phyloP scores from a whole-genome alignment of 2,888 invertebrate species.

The Xanthostigma xanthostigma region DNA sequence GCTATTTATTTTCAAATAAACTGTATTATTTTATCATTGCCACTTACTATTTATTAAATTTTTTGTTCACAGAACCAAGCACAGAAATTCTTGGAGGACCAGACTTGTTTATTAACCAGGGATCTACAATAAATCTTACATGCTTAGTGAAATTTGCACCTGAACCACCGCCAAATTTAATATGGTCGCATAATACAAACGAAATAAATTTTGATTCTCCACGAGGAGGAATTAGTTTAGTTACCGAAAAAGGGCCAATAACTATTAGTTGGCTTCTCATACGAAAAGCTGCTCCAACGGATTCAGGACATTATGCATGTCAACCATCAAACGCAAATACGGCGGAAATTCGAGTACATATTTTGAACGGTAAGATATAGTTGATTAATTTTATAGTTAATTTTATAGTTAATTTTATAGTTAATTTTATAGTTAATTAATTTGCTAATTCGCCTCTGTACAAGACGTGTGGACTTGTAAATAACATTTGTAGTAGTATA shows the following conservation, averaged over 20 bases:
- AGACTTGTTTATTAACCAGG: constrained; percentile 71
- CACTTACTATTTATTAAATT: not conserved
- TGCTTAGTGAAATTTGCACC: constrained; percentile 73
- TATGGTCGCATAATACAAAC: constrained; percentile 71
- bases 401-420: no score
- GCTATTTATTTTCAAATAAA: no score
- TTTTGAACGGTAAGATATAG: constrained; percentile 60
- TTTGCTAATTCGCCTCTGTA: no score
- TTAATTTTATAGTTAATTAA: no score
- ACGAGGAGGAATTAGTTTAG: constrained; percentile 72
- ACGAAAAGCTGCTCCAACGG: constrained; percentile 62
- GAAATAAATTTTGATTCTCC: constrained; percentile 84
- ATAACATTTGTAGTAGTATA: no score
- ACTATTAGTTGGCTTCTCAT: constrained; percentile 72
- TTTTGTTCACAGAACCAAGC: constrained; percentile 50
- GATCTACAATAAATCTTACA: constrained; percentile 77
- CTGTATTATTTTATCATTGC: no score
- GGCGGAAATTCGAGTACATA: constrained; percentile 67
- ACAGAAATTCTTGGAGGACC: constrained; percentile 70
- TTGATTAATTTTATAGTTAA: no score
- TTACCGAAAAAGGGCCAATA: constrained; percentile 71
- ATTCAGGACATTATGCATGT: constrained; percentile 73
- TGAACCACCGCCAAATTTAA: constrained; percentile 68
- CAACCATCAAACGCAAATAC: constrained; percentile 71
- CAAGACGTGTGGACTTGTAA: no score